phyloP scores from a whole-genome alignment of 2,797 vertebrate genomes.

The Gallinago nigripennis region DNA sequence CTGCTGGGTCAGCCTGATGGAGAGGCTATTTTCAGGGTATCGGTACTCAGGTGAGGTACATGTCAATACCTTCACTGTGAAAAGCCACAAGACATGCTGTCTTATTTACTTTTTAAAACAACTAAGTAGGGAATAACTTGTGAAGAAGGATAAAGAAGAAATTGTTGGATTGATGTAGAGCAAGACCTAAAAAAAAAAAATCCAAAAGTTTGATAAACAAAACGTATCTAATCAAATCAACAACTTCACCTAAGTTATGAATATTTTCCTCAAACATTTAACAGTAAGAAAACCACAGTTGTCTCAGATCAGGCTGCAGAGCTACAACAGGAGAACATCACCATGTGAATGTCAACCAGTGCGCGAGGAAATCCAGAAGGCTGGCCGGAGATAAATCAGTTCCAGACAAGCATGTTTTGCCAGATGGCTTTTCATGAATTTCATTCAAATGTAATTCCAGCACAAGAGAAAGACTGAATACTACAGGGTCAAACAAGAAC shows the following conservation, averaged over 20 bases:
- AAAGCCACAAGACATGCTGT: background rate
- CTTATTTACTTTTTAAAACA: background rate
- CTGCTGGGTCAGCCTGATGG: background rate
- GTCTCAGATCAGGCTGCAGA: background rate
- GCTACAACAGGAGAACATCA: background rate
- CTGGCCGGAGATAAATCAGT: background rate
- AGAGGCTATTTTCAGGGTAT: background rate
- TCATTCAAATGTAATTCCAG: background rate
- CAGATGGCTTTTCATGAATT: background rate
- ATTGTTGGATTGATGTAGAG: background rate
- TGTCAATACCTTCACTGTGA: rapidly evolving
- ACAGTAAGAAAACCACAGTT: background rate
- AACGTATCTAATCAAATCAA: rapidly evolving
- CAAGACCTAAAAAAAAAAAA: background rate
- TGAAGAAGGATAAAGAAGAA: background rate
- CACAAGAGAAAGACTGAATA: background rate
- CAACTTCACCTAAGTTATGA: background rate
- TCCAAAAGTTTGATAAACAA: background rate
- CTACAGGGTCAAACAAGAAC: background rate
- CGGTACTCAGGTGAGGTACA: no score
- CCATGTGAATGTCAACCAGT: background rate
- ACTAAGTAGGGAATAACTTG: background rate
- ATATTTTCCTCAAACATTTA: background rate
- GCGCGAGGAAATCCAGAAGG: background rate
- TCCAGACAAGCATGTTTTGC: background rate